Evolutionary conservation across 2,888 invertebrate genomes (phyloP), one percentile per base, ranked within the genome.

Genomic region (Drosophila subquinaria): DNA sequence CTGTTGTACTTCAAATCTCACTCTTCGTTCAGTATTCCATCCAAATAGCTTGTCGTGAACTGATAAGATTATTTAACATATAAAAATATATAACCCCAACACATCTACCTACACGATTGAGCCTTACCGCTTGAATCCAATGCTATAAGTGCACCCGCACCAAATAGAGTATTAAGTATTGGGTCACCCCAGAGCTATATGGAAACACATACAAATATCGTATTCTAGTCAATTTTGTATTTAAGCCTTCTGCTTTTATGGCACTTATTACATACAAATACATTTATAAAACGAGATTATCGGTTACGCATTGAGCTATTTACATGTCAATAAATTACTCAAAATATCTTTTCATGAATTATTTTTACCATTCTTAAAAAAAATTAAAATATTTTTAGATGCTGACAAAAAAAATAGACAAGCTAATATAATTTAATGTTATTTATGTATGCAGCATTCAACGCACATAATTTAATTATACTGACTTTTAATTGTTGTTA

Each of bases 251-350:
- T 63, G 63, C 55, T 75, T 69, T 81, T 85, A 91, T 91, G 91
- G 91, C 91, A 91, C 90, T 90, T 88, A 88, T 73, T 83, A 89
- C 47, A 74, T 68, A 43, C 36, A 43, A 23, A 33, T 38, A 10
- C 30, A 72, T 81, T 76, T 64, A 87, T 77, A 82, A 83, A 89
- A 89, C 91, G 91, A 91, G 91, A 91, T 91, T 90, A 80, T 75
- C 57, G 62, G 55, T 74, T 59, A 57, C 64, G 52, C 17, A 30
- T 38, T 38, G 15, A 38, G 43, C 40, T 51, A 55, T 51, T 62
- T 63, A 69, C 45, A 65, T 35, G 17, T 20, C 13, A 23, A 52
- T 66, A 52, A 52, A 48, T 55, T 47, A 60, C 47, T 35, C 43
- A 20, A 62, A 69, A 53, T 64, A 38, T 65, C 17, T 30, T 23